These are phyloP conservation scores for Catharus minimus DNA, from an alignment of 2,113 vertebrate species.

Conservation along the genomic window DNA sequence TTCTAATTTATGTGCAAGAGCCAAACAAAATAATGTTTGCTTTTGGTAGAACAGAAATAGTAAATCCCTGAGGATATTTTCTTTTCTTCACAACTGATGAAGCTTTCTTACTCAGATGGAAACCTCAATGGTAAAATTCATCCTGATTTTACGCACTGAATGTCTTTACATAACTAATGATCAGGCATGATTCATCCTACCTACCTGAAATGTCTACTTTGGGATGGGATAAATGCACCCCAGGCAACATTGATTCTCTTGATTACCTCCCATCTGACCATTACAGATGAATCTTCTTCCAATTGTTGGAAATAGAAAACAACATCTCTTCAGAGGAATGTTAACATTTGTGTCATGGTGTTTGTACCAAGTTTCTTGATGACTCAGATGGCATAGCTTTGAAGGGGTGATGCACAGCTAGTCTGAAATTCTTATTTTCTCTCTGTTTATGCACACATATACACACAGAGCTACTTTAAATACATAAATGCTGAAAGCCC, in stretches of 20 bases:
- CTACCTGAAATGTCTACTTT: background rate
- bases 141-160: background rate
- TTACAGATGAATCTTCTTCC: background rate
- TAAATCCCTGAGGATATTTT: background rate
- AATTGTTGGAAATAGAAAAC: background rate
- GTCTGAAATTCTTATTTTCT: background rate
- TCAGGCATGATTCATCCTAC: background rate
- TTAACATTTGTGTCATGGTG: background rate
- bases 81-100: background rate
- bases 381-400: background rate
- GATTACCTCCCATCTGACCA: background rate
- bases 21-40: background rate
- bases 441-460: background rate
- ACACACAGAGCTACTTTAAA: background rate
- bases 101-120: background rate
- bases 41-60: background rate
- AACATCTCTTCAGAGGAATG: background rate
- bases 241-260: background rate
- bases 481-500: background rate
- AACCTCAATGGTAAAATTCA: background rate
- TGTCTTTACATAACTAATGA: constrained; percentile 1
- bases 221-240: background rate
- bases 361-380: background rate
- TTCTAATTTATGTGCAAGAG: background rate
- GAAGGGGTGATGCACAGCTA: background rate